Percentiles rank a stretch among this genome's conserved stretches.
These are phyloP conservation scores for Catharus fuscescens DNA, from an alignment of 2,113 vertebrate species.

Conservation along the genomic window DNA sequence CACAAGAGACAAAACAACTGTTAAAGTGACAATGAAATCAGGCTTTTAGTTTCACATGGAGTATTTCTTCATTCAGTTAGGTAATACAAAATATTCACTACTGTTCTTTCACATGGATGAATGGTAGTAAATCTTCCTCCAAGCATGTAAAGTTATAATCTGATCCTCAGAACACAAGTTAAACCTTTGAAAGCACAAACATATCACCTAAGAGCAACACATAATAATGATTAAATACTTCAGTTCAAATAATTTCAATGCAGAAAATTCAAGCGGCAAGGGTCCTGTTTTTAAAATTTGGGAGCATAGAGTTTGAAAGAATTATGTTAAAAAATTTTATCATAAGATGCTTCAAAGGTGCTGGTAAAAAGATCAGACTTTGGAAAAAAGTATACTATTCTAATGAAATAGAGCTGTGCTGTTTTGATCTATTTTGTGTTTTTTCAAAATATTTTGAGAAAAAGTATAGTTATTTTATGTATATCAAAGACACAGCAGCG, in stretches of 20 bases:
- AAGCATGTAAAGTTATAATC: constrained; percentile 13
- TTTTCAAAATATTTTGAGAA: background rate
- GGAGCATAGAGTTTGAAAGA: background rate
- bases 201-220: background rate
- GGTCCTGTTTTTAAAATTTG: background rate
- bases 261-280: background rate
- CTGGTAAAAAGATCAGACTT: background rate
- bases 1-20: constrained; percentile 31
- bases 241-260: background rate
- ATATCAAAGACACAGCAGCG: background rate
- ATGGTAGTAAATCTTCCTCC: background rate
- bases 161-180: constrained; percentile 1
- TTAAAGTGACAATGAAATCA: constrained; percentile 42
- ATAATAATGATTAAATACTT: background rate
- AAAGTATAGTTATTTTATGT: background rate
- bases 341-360: background rate
- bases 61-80: constrained; percentile 14
- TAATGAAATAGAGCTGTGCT: background rate
- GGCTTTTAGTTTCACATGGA: constrained; percentile 44
- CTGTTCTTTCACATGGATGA: constrained; percentile 26
- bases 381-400: background rate
- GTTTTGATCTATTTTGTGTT: background rate
- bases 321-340: background rate
- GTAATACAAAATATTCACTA: constrained; percentile 12
- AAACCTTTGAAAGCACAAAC: constrained; percentile 21